Base-by-base conservation (phyloP, 2,888 invertebrate species). In the Drosophila bunnanda region DNA sequence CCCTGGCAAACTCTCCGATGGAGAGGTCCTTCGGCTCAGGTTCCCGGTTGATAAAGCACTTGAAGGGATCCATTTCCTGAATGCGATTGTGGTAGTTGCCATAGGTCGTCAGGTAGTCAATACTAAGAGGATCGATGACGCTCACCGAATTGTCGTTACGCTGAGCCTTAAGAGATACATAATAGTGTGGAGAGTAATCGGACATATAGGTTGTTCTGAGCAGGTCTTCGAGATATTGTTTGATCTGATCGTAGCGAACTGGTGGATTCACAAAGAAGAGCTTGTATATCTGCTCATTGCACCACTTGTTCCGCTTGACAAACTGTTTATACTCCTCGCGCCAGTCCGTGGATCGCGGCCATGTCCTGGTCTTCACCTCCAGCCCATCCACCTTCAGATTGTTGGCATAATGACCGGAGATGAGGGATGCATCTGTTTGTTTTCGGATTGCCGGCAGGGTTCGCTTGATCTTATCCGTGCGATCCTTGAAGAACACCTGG, bases 51-150 rank as follows among this genome's bases (percentile, higher is more conserved):
- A 30, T 32, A 13, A n/a, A 60, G 15, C 10, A 5, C 15, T 75
- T 73, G 36, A 77, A 80, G 1, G 70, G 65, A 12, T 73, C 57
- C 13, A 88, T 66, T 43, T 92, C 89, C 13, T 83, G 61, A 7
- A 90, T 75, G 10, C 89, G 82, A 68, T 85, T 89, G 54, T 82
- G 89, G 20, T 84, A 89, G 28, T 83, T 89, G 1, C 80, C 74
- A 76, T 91, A 91, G 1, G 90, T 90, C 4, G 91, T 91, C 41
- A 74, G 79, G 38, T 84, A 82, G 36, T 88, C 86, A 53, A 64
- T 65, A 34, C 41, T 22, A 2, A 30, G 20, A 7, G 30, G 0
- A 22, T 57, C 9, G 0, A n/a, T 38, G 7, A 12, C 1, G 28
- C 2, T 10, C 25, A 0, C 7, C 3, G 22, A 20, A 15, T 59